These are phyloP conservation scores for Drosophila mulleri DNA, from an alignment of 2,888 invertebrate species.

Conservation along the genomic window DNA sequence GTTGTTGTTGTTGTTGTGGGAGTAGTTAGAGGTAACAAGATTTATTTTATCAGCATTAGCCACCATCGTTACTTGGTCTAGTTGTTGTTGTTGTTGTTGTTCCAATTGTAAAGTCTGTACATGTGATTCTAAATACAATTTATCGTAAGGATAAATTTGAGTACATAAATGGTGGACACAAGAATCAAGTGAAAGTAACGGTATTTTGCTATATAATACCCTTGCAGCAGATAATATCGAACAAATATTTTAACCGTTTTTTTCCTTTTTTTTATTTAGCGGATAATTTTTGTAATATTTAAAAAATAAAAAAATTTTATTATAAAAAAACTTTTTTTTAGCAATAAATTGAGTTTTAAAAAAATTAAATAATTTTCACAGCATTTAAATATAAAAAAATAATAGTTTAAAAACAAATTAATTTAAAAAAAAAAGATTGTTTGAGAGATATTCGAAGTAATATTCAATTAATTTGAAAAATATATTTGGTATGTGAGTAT, in stretches of 20 bases:
- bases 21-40: slow-evolving; percentile 85
- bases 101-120: slow-evolving; percentile 87
- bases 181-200: slow-evolving; percentile 52
- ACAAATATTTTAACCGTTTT: too few species aligned
- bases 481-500: too few species aligned
- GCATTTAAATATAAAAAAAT: too few species aligned
- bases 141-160: slow-evolving; percentile 82
- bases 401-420: too few species aligned
- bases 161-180: slow-evolving; percentile 63
- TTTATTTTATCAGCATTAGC: slow-evolving; percentile 86
- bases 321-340: too few species aligned
- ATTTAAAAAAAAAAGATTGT: too few species aligned
- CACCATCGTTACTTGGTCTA: slow-evolving; percentile 86
- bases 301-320: too few species aligned
- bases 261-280: too few species aligned
- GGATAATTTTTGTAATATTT: too few species aligned
- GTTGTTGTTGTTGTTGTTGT: slow-evolving; percentile 56
- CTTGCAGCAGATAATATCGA: slow-evolving; percentile 25
- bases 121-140: slow-evolving; percentile 85
- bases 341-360: too few species aligned
- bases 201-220: slow-evolving; percentile 16
- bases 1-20: slow-evolving; percentile 63
- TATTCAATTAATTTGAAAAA: background rate
- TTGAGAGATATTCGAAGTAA: background rate
- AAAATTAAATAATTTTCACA: too few species aligned